phyloP scores from a whole-genome alignment of 2,113 vertebrate species.

The Bubo scandiacus region DNA sequence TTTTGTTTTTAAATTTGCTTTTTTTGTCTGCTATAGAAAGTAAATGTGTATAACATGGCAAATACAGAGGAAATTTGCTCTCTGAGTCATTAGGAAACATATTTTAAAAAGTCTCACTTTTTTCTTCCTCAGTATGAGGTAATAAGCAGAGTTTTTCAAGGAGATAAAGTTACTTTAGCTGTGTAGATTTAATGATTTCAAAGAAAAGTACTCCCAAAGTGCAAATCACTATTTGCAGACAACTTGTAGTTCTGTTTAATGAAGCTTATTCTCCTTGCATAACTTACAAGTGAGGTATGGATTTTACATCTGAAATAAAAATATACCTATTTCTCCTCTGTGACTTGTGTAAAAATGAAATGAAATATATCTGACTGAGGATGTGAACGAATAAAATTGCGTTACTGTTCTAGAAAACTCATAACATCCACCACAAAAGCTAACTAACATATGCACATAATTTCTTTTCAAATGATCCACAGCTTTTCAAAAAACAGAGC shows the following conservation, averaged over 20 bases:
- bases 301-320: conserved; percentile 68
- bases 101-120: neutral
- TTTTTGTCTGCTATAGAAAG: neutral
- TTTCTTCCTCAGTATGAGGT: conserved; percentile 17
- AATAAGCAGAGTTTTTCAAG: conserved; percentile 59
- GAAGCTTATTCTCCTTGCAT: conserved; percentile 63
- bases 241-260: conserved; percentile 69
- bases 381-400: conserved; percentile 42
- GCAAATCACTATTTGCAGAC: conserved; percentile 61
- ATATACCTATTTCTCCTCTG: conserved; percentile 44
- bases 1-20: neutral
- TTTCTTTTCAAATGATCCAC: neutral
- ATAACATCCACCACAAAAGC: conserved; percentile 42
- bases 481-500: neutral
- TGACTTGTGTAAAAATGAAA: conserved; percentile 38
- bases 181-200: conserved; percentile 68
- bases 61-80: conserved; percentile 5
- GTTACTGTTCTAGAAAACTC: conserved; percentile 51
- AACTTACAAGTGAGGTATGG: conserved; percentile 64
- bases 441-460: neutral
- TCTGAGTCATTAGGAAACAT: conserved; percentile 44
- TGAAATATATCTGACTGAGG: conserved; percentile 29
- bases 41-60: neutral
- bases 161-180: conserved; percentile 46
- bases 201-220: conserved; percentile 61